A percentile compares a stretch with the other conserved stretches of the same genome.
Conservation (phyloP, 2,888 invertebrate species). For the Herminia tarsipennalis region DNA sequence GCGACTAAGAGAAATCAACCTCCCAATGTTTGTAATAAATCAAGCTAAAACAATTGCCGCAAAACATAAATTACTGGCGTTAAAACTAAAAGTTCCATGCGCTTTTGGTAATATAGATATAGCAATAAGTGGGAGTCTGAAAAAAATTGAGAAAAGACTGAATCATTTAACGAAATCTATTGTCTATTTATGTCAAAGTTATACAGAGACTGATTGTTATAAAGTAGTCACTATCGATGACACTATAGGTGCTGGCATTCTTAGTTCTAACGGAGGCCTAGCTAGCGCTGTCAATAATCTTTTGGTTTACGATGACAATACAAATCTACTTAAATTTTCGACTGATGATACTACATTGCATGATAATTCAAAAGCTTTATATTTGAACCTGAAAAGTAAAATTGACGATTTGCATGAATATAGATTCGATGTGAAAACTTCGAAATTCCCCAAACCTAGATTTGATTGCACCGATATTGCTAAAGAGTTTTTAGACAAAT, state of each 20-base stretch:
- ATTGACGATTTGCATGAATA: slow-evolving; percentile 9
- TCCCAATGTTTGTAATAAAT: neutral
- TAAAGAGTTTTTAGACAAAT: slow-evolving; percentile 15
- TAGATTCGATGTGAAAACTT: slow-evolving; percentile 12
- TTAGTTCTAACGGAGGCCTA: slow-evolving; percentile 13
- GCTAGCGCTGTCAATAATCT: slow-evolving; percentile 23
- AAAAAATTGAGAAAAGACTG: slow-evolving; percentile 3
- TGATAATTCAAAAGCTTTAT: slow-evolving; percentile 8
- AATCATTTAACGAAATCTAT: neutral
- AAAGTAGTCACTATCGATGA: slow-evolving; percentile 15
- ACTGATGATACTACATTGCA: neutral
- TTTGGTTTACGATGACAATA: slow-evolving; percentile 4
- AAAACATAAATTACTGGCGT: neutral
- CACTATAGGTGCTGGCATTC: slow-evolving; percentile 3
- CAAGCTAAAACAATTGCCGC: neutral
- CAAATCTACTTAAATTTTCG: slow-evolving; percentile 14
- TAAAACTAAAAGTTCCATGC: slow-evolving; percentile 18
- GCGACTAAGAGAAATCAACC: neutral
- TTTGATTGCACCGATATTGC: slow-evolving; percentile 10
- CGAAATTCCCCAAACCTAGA: slow-evolving; percentile 19
- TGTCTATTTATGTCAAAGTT: neutral
- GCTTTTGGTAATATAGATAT: slow-evolving; percentile 31
- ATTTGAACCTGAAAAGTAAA: neutral
- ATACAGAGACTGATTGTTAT: neutral
- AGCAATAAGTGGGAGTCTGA: neutral